Evolutionary conservation across 2,113 vertebrate genomes (phyloP).

Genomic region (Perca fluviatilis): DNA sequence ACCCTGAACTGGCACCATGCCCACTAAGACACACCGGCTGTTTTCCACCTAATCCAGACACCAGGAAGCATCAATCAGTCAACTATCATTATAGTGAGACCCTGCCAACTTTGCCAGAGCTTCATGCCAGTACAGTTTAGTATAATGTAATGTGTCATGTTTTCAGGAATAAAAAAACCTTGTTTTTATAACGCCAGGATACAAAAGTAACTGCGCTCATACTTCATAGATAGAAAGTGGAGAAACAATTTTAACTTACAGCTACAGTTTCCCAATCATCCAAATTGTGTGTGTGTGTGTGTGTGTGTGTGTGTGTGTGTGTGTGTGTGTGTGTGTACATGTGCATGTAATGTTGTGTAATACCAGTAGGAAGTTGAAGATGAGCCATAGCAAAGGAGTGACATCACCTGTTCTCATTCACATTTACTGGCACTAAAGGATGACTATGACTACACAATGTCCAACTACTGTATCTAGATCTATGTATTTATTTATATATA

Average conservation of each 20-base stretch:
- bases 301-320: neutral
- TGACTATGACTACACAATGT: conserved; percentile 31
- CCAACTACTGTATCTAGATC: neutral
- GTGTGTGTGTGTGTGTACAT: neutral
- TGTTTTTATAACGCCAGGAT: neutral
- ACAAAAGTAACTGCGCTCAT: neutral
- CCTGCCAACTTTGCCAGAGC: conserved; percentile 29
- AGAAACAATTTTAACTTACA: neutral
- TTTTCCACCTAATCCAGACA: conserved; percentile 63
- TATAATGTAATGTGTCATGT: conserved; percentile 5
- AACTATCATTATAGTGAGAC: conserved; percentile 37
- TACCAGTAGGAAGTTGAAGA: conserved; percentile 10
- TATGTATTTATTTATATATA: conserved; percentile 12
- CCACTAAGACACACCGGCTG: conserved; percentile 35
- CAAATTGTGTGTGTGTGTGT: neutral
- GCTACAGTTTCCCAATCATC: neutral
- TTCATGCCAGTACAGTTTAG: conserved; percentile 3
- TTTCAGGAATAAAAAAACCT: neutral
- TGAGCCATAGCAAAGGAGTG: conserved; percentile 17
- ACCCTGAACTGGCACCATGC: conserved; percentile 42
- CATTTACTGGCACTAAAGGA: conserved; percentile 16
- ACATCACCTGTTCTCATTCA: conserved; percentile 42
- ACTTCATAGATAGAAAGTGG: neutral
- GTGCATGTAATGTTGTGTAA: neutral
- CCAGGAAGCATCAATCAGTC: conserved; percentile 54